phyloP scores from a whole-genome alignment of 2,888 invertebrate species.

The Thumatha senex region DNA sequence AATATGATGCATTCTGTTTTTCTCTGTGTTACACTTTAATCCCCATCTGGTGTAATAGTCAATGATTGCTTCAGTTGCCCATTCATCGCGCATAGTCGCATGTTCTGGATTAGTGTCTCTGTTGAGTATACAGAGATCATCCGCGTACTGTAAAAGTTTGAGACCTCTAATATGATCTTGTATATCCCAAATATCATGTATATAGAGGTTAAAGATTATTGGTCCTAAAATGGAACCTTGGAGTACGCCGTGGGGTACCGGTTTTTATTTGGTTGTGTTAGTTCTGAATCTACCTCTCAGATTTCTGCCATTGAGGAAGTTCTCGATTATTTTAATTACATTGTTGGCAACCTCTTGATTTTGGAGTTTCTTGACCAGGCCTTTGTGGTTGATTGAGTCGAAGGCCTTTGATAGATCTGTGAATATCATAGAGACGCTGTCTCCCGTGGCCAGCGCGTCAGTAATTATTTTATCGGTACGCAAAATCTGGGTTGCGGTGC shows the following conservation, averaged over 20 bases:
- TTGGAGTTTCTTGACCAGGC: neutral
- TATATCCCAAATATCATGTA: neutral
- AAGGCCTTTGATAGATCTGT: no score
- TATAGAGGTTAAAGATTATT: neutral
- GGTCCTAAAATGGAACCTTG: neutral
- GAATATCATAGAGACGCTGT: no score
- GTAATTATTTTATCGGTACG: conserved; percentile 5
- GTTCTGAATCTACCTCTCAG: no score
- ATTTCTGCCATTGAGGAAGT: neutral
- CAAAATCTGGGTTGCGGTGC: conserved; percentile 1
- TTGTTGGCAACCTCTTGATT: neutral
- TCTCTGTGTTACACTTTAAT: conserved; percentile 5
- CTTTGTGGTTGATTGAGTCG: neutral
- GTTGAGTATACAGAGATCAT: conserved; percentile 10
- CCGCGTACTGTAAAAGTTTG: conserved; percentile 9
- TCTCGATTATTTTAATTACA: neutral
- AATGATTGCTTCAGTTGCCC: neutral
- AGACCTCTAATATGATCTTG: conserved; percentile 6
- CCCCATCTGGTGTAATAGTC: conserved; percentile 6
- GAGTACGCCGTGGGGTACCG: no score
- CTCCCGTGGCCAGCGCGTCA: neutral
- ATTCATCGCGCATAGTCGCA: conserved; percentile 5
- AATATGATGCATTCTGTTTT: conserved; percentile 11
- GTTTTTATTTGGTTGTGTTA: no score
- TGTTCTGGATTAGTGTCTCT: conserved; percentile 1